phyloP scores from a whole-genome alignment of 2,888 invertebrate genomes.

The Taenaris catops region DNA sequence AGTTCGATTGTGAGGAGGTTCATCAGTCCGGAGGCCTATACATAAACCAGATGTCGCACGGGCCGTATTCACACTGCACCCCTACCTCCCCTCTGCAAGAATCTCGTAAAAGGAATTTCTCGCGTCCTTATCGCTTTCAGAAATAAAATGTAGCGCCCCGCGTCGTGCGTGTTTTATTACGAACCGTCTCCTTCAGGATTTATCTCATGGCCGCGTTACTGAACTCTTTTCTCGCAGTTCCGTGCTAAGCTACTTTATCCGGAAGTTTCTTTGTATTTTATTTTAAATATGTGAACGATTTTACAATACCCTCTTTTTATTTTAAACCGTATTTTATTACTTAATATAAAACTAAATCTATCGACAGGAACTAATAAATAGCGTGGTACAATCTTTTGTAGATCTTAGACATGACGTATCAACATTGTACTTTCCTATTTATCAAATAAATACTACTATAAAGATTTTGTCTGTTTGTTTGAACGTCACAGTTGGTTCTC shows the following conservation, averaged over 20 bases:
- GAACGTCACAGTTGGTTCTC: too few relatives aligned
- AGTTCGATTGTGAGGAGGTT: too few relatives aligned
- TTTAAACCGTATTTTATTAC: too few relatives aligned
- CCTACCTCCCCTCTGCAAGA: constrained; percentile 50
- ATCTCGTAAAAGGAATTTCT: constrained; percentile 76
- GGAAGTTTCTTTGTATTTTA: constrained; percentile 21
- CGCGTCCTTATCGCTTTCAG: constrained; percentile 75
- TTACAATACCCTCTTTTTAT: not conserved
- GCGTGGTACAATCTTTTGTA: too few relatives aligned
- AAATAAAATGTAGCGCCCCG: constrained; percentile 75
- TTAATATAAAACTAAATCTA: too few relatives aligned
- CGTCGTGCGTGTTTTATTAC: constrained; percentile 77
- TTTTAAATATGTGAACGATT: constrained; percentile 13
- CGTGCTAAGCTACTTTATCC: constrained; percentile 22
- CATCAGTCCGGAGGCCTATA: too few relatives aligned
- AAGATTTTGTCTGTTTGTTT: too few relatives aligned
- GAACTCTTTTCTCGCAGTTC: constrained; percentile 27
- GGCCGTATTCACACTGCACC: constrained; percentile 37
- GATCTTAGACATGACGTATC: too few relatives aligned
- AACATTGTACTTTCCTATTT: too few relatives aligned
- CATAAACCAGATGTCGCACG: constrained; percentile 70
- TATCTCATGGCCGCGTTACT: constrained; percentile 61
- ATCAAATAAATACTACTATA: too few relatives aligned
- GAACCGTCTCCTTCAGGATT: constrained; percentile 67
- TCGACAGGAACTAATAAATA: too few relatives aligned